These are phyloP conservation scores for Lithobates sylvaticus DNA, from an alignment of 2,797 vertebrate genomes.

Conservation along the genomic window DNA sequence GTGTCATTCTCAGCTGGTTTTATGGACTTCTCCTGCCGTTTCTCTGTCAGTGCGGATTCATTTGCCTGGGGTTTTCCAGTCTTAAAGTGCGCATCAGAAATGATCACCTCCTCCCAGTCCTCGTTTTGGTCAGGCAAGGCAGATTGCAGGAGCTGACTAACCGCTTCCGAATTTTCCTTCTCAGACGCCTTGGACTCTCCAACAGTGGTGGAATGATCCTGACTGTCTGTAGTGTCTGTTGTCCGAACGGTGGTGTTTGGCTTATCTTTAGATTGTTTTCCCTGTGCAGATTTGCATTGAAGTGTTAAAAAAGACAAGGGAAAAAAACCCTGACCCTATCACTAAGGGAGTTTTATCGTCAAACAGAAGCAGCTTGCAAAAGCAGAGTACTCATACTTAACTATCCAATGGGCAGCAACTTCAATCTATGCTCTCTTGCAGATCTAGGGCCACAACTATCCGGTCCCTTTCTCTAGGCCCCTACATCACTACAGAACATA, in stretches of 20 bases:
- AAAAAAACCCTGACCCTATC: too few species aligned
- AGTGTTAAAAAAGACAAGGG: background rate
- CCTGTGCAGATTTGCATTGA: constrained; percentile 69
- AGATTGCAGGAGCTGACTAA: constrained; percentile 79
- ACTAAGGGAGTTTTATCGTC: too few species aligned
- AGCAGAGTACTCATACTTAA: too few species aligned
- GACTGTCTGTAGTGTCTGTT: constrained; percentile 58
- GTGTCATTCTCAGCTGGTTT: constrained; percentile 67
- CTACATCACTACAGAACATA: too few species aligned
- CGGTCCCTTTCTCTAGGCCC: too few species aligned
- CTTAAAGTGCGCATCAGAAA: constrained; percentile 76
- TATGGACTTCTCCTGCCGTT: constrained; percentile 37
- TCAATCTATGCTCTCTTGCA: too few species aligned
- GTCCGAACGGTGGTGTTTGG: constrained; percentile 68
- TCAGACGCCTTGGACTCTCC: constrained; percentile 66
- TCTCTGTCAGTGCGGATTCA: constrained; percentile 9
- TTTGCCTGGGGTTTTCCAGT: constrained; percentile 58
- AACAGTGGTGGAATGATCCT: constrained; percentile 62
- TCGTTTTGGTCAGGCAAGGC: constrained; percentile 68
- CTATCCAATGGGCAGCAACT: too few species aligned
- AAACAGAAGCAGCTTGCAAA: too few species aligned
- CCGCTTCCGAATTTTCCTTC: constrained; percentile 76
- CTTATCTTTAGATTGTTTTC: constrained; percentile 78
- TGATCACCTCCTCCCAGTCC: constrained; percentile 78
- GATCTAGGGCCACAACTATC: too few species aligned